Evolutionary conservation across 2,797 vertebrate genomes (phyloP).

Genomic region (Anableps anableps): DNA sequence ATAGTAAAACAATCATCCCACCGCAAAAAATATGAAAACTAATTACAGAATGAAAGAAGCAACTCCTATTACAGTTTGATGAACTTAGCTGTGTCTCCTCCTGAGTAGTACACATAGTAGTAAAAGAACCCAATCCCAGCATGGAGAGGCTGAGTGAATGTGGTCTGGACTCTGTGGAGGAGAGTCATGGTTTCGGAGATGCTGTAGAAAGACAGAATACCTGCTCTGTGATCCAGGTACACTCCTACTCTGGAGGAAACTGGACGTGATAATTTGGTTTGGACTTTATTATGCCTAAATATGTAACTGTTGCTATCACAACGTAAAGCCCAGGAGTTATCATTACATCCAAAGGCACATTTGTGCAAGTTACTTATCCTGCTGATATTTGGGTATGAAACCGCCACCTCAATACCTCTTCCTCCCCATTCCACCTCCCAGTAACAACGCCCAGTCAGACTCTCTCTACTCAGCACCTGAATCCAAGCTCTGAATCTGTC

Average conservation of each 20-base stretch:
- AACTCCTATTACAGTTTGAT: neutral
- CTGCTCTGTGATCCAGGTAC: neutral
- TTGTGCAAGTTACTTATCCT: neutral
- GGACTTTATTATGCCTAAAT: too few species aligned
- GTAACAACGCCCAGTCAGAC: neutral
- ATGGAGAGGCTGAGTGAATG: neutral
- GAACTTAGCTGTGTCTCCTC: constrained; percentile 1
- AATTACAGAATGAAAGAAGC: neutral
- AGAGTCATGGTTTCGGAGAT: neutral
- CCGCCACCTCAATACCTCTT: neutral
- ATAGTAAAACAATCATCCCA: neutral
- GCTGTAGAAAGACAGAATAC: neutral
- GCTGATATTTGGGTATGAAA: neutral
- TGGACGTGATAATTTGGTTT: neutral
- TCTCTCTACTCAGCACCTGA: constrained; percentile 5
- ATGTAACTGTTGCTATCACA: constrained; percentile 5
- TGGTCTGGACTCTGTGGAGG: too few species aligned
- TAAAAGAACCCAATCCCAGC: neutral
- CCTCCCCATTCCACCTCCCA: constrained; percentile 14
- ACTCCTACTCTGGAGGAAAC: neutral
- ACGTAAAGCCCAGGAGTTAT: neutral
- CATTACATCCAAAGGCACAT: neutral
- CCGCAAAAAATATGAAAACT: neutral
- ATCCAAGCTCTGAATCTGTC: neutral
- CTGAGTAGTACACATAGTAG: neutral